Conservation (phyloP, 2,113 vertebrate genomes). For the Epinephelus lanceolatus region DNA sequence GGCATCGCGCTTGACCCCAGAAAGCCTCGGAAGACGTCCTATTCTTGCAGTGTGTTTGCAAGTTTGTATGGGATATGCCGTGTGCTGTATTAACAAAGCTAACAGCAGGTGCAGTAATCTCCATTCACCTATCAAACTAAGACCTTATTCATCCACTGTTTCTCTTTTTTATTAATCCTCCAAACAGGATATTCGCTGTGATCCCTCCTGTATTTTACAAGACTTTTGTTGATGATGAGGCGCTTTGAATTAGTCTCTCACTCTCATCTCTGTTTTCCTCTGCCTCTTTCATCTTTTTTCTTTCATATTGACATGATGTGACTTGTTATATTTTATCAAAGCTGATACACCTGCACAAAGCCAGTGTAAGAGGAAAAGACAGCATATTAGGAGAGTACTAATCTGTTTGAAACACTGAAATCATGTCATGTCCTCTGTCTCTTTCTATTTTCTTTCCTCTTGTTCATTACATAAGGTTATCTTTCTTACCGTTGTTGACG, state of each 20-base stretch:
- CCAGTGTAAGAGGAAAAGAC: neutral
- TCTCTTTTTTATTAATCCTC: constrained; percentile 46
- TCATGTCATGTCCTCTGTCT: neutral
- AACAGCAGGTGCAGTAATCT: constrained; percentile 47
- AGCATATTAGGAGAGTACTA: neutral
- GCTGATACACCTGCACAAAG: constrained; percentile 6
- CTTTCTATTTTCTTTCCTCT: neutral
- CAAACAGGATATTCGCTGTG: constrained; percentile 49
- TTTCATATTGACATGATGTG: constrained; percentile 51
- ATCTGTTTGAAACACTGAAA: constrained; percentile 1
- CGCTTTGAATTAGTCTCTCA: constrained; percentile 44
- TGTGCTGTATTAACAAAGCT: constrained; percentile 26
- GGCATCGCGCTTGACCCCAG: constrained; percentile 21
- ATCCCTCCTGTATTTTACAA: constrained; percentile 53
- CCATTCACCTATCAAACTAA: constrained; percentile 26
- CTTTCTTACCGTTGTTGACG: neutral
- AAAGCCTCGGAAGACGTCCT: constrained; percentile 16
- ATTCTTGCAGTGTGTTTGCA: constrained; percentile 7
- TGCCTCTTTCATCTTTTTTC: constrained; percentile 51
- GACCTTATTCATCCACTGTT: constrained; percentile 37
- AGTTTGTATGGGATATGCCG: constrained; percentile 6
- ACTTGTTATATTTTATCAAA: constrained; percentile 33
- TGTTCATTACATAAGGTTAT: neutral
- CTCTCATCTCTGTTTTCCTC: constrained; percentile 23
- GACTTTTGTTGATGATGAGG: constrained; percentile 39